Percentiles rank a stretch among this genome's conserved stretches.
Conservation (phyloP, 1,140 invertebrate genomes). For the Diploscapter pachys region DNA sequence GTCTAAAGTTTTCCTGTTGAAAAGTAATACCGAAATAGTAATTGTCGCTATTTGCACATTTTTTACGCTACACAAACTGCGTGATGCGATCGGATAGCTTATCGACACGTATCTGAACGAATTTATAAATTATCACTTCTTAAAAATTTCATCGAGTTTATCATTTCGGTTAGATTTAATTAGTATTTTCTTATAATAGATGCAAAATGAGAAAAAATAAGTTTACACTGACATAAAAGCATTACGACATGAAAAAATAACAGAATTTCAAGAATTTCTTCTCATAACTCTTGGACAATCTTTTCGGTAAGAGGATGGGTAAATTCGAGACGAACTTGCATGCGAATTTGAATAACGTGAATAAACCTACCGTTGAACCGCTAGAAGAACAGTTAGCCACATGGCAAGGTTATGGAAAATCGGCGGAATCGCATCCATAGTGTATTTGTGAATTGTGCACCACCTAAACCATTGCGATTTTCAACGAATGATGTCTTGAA, state of each 20-base stretch:
- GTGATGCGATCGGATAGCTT: constrained; percentile 51
- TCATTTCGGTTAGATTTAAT: too few relatives aligned
- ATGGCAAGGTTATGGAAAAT: constrained; percentile 49
- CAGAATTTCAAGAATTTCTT: neutral
- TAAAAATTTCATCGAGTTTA: too few relatives aligned
- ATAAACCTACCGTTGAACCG: constrained; percentile 48
- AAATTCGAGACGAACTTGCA: too few relatives aligned
- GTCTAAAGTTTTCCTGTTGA: neutral
- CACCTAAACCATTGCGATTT: constrained; percentile 43
- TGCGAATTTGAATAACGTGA: neutral
- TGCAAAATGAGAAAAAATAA: neutral
- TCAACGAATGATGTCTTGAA: too few relatives aligned
- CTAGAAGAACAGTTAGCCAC: constrained; percentile 57
- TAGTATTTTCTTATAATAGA: too few relatives aligned
- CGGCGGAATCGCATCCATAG: constrained; percentile 54
- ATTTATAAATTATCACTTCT: neutral
- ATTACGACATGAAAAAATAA: neutral
- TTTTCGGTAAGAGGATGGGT: constrained; percentile 16
- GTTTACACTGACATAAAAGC: neutral
- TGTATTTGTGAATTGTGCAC: constrained; percentile 56
- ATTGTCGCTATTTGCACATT: constrained; percentile 55
- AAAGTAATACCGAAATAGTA: constrained; percentile 41
- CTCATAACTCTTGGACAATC: too few relatives aligned
- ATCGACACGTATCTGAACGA: constrained; percentile 55
- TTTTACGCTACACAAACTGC: constrained; percentile 47